Evolutionary conservation across 2,113 vertebrate genomes (phyloP), one percentile per base, ranked within the genome.

Genomic region (Epinephelus lanceolatus): DNA sequence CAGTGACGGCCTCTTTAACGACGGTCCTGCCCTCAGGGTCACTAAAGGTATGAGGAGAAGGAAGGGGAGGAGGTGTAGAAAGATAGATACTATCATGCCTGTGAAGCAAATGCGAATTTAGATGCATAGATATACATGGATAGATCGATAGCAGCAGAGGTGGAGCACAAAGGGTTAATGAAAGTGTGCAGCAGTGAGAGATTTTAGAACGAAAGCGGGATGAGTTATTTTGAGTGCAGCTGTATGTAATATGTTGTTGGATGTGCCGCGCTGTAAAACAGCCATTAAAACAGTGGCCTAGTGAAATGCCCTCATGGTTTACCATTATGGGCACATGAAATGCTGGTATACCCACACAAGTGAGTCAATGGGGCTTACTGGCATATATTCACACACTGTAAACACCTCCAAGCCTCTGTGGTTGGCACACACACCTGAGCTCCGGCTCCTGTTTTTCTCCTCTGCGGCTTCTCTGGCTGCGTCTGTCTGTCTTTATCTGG

Each of bases 1-100:
- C 78, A n/a, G 30, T 93, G 85, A 85, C 63, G 63, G 92, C 88
- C 88, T 77, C 89, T 71, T 61, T 8, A 92, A 88, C 80, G 84
- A 93, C 94, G 76, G 94, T 91, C 88, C 81, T 92, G 88, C 95
- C 96, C 83, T 90, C 71, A 51, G 83, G 93, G 93, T 94, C 93
- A 85, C 90, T 27, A 51, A 45, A 86, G 85, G 87, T 90, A 92
- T 79, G 79, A 89, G 57, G 81, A 77, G 74, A 79, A 71, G 80
- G 76, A 77, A 81, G 62, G 33, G 25, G n/a, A 47, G 88, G 84
- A 83, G 89, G 88, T 89, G 77, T 83, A 27, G 45, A 59, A 21
- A 19, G 21, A 52, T 63, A 85, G 8, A 75, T 66, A 19, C 6
- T 27, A 25, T 25, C 60, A 25, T 59, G 37, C 11, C 21, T 49